Percentiles rank a stretch among this genome's conserved stretches.
Evolutionary conservation across 2,113 vertebrate genomes (phyloP).

Genomic region (Turnix velox): DNA sequence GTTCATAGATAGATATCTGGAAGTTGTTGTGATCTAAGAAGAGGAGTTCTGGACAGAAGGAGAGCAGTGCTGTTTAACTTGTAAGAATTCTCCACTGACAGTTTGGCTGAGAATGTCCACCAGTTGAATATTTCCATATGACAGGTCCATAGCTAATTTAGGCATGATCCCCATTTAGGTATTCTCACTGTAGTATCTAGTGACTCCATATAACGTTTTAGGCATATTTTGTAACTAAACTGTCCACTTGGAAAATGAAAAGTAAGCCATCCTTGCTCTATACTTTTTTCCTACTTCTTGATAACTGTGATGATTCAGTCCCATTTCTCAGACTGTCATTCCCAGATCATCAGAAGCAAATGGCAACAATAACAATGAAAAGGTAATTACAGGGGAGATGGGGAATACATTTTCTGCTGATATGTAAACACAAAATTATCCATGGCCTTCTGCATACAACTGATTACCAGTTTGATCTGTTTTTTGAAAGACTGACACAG

Average conservation of each 20-base stretch:
- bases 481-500: not conserved
- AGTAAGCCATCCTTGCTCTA: not conserved
- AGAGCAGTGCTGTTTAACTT: not conserved
- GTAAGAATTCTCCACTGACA: not conserved
- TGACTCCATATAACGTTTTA: not conserved
- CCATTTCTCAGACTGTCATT: not conserved
- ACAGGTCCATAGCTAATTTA: not conserved
- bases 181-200: not conserved
- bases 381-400: not conserved
- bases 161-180: not conserved
- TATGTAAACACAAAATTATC: not conserved
- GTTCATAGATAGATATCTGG: not conserved
- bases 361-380: not conserved
- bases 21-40: constrained; percentile 1
- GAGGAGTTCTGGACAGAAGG: not conserved
- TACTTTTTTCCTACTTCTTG: not conserved
- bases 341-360: not conserved
- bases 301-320: not conserved
- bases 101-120: constrained; percentile 1
- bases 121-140: constrained; percentile 14
- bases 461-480: not conserved
- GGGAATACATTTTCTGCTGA: not conserved
- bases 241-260: not conserved
- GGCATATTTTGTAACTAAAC: not conserved
- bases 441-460: not conserved